Evolutionary conservation across 2,888 invertebrate genomes (phyloP).

Genomic region (Drosophila acutilabella): DNA sequence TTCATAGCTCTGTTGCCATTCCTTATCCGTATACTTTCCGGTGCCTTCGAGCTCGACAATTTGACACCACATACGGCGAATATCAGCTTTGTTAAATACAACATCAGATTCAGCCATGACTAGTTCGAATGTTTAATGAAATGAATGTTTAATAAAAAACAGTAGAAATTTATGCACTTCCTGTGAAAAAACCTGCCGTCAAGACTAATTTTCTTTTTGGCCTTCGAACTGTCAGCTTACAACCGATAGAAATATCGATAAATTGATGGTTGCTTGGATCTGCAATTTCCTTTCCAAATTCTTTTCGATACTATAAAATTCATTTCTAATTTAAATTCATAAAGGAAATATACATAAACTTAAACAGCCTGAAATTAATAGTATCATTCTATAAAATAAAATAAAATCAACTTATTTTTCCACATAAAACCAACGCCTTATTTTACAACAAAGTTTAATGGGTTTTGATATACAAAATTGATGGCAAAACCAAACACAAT

Average conservation of each 20-base stretch:
- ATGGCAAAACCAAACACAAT: too few relatives aligned
- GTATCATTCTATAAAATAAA: too few relatives aligned
- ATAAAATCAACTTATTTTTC: too few relatives aligned
- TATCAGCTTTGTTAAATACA: neutral
- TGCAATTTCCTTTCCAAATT: too few relatives aligned
- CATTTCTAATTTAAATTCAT: too few relatives aligned
- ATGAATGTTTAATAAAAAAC: too few relatives aligned
- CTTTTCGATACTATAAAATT: too few relatives aligned
- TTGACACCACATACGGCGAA: slow-evolving; percentile 14
- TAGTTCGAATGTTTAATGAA: neutral
- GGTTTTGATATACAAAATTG: too few relatives aligned
- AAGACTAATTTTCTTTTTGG: neutral
- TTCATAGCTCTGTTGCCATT: slow-evolving; percentile 16
- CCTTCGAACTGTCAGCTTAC: neutral
- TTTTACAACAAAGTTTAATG: too few relatives aligned
- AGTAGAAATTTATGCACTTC: neutral
- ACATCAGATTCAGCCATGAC: neutral
- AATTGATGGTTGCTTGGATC: neutral
- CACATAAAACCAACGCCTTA: too few relatives aligned
- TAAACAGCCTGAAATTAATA: too few relatives aligned
- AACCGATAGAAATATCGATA: neutral
- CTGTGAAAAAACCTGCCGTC: neutral
- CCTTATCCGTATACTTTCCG: rapidly evolving
- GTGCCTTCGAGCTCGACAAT: neutral
- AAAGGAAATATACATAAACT: too few relatives aligned